Evolutionary conservation across 30 jellyfish, hydroid and myxozoan genomes (phyloP).

Genomic region (Aurelia aurita complex sp. Pacific): DNA sequence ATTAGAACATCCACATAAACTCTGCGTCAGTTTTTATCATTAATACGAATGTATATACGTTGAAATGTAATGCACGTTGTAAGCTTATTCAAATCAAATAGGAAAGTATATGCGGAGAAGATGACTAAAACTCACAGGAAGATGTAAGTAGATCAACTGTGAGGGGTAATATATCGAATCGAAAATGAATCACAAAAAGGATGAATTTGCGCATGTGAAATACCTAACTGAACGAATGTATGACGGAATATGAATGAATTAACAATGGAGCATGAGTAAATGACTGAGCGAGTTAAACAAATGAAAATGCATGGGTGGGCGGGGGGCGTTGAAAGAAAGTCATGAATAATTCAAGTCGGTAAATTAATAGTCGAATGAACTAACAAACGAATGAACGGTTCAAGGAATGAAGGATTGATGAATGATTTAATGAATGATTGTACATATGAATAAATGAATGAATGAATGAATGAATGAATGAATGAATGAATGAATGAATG

Average conservation of each 20-base stretch:
- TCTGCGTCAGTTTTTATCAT: no score
- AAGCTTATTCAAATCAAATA: no score
- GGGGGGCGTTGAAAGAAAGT: background rate
- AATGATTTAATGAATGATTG: background rate
- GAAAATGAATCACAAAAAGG: background rate
- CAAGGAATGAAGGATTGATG: background rate
- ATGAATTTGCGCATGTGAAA: background rate
- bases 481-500: no score
- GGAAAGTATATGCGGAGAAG: no score
- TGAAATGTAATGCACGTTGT: no score
- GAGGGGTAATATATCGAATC: no score
- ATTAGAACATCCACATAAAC: no score
- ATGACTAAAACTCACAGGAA: no score
- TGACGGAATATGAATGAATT: background rate
- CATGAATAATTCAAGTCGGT: background rate
- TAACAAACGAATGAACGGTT: background rate
- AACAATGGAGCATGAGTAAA: background rate
- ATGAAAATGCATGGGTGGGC: background rate
- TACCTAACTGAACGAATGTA: background rate
- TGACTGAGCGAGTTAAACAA: constrained; percentile 3
- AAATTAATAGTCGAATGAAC: background rate
- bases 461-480: no score
- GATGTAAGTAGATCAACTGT: no score
- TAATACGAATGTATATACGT: no score
- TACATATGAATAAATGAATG: background rate